Evolutionary conservation across 2,797 vertebrate species (phyloP).

Genomic region (Lagorchestes hirsutus): DNA sequence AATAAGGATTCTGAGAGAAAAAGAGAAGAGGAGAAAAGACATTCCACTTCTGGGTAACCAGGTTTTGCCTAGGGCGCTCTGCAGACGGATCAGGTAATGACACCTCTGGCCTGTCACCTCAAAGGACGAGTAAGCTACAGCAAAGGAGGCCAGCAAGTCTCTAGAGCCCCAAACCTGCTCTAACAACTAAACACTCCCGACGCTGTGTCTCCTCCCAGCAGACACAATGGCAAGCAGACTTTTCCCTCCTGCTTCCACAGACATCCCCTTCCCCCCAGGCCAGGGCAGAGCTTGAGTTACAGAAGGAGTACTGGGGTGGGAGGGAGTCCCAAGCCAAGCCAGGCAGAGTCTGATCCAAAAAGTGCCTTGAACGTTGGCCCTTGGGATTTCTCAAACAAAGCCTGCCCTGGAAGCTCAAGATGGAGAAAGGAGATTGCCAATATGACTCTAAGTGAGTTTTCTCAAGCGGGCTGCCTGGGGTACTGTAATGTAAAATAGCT

Average conservation of each 20-base stretch:
- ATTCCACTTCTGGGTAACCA: not conserved
- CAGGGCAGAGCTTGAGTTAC: not conserved
- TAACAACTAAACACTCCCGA: not conserved
- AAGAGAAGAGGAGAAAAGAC: not conserved
- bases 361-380: not conserved
- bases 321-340: not conserved
- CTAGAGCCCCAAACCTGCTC: not conserved
- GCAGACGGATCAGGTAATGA: not conserved
- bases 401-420: not conserved
- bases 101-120: not conserved
- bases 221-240: not conserved
- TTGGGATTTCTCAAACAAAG: not conserved
- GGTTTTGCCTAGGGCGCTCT: not conserved
- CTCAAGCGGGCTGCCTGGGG: conserved; percentile 49
- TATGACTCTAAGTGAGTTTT: conserved; percentile 50
- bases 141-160: not conserved
- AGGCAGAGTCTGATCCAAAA: not conserved
- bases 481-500: conserved; percentile 38
- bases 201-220: not conserved
- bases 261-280: not conserved
- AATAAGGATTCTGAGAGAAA: not conserved
- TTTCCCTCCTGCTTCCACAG: fast-evolving
- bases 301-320: not conserved
- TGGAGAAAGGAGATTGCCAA: conserved; percentile 60
- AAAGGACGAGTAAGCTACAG: not conserved